Base-by-base conservation (phyloP, 1,140 invertebrate genomes). In the Caenorhabditis elegans region DNA sequence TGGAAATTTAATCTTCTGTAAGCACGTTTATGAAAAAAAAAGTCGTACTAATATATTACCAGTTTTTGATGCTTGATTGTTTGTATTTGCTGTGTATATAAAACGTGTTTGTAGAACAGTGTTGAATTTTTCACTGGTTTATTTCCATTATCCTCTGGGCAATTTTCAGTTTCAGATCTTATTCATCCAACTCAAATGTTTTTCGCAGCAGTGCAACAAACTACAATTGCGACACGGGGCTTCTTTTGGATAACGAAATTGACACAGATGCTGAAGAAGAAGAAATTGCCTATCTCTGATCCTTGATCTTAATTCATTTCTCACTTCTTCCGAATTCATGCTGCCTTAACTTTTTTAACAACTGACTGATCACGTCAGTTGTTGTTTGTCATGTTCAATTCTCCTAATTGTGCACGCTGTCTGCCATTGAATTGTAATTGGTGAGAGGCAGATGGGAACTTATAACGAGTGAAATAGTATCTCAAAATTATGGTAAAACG, bases 261-360 rank as follows among this genome's bases (percentile, higher is more conserved):
- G 60, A 70, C 22, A 70, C 60, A 22, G 60, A 70, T 22, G 34
- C n/a, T 2, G 60, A 70, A 70, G 60, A 70, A 70, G 60, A 70
- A n/a, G 60, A 70, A 22, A 70, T 70, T 13, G 60, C 60, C 10
- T 70, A 70, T 39, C 60, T 70, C 2, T 70, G n/a, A 70, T 39
- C 1, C 22, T 8, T 22, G 2, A n/a, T n/a, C n/a, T n/a, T n/a
- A n/a, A 19, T 53, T 26, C 49, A 13, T 26, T 8, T 60, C 28
- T 60, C 13, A 31, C 15, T 60, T 31, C 19, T 22, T 17, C 2
- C 10, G 34, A 53, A 60, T 15, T 31, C 47, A 49, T 19, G 8
- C n/a, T 49, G 17, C n/a, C 22, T 17, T 49, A 19, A 49, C 47
- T 49, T 19, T 60, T 10, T 17, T 17, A 17, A 34, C 53, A 60